These are phyloP conservation scores for Lepilemur ruficaudatus DNA, from an alignment of 2,797 vertebrate species.

Conservation along the genomic window DNA sequence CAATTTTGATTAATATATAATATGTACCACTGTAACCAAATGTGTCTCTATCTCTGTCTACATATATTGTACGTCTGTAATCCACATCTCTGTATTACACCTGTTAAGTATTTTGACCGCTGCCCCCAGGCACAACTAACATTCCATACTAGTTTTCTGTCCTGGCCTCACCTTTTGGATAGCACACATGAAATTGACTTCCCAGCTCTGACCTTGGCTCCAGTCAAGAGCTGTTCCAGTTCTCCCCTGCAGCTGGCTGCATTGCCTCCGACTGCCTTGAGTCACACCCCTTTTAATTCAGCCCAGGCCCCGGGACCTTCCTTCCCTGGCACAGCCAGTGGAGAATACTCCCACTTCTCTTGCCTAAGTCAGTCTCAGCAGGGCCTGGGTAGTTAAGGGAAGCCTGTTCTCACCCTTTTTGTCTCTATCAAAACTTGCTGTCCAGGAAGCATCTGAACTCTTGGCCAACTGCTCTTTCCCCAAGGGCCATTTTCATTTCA, in stretches of 20 bases:
- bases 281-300: slow-evolving; percentile 28
- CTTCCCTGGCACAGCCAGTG: background rate
- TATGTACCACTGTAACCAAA: background rate
- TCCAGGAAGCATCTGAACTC: background rate
- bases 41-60: background rate
- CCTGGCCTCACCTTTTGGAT: slow-evolving; percentile 66
- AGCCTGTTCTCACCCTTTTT: background rate
- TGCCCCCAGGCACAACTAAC: background rate
- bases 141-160: slow-evolving; percentile 46
- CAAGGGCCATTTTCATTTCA: slow-evolving; percentile 22
- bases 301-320: background rate
- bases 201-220: slow-evolving; percentile 46
- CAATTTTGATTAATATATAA: background rate
- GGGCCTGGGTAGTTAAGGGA: background rate
- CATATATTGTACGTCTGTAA: slow-evolving; percentile 1
- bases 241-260: background rate
- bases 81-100: background rate
- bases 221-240: background rate
- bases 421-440: background rate
- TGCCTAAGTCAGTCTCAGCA: background rate
- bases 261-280: background rate
- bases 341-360: background rate
- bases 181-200: slow-evolving; percentile 57
- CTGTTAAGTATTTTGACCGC: slow-evolving; percentile 39
- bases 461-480: background rate